These are phyloP conservation scores for Conus ventricosus DNA, from an alignment of 1,140 invertebrate genomes.

Conservation along the genomic window DNA sequence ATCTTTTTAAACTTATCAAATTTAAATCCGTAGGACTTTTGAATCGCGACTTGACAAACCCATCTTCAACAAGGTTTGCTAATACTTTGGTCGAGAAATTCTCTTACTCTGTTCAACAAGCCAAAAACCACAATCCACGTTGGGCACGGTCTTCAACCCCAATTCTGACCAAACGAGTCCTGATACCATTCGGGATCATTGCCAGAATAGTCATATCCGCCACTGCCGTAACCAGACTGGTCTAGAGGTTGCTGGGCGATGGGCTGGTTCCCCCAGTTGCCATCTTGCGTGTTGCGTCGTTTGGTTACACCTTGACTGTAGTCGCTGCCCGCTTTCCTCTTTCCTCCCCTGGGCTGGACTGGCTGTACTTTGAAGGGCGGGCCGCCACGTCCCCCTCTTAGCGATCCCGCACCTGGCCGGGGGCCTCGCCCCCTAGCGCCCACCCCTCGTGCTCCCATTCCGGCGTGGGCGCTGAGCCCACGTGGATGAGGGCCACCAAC, in stretches of 20 bases:
- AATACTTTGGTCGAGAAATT: background rate
- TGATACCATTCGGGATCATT: slow-evolving; percentile 84
- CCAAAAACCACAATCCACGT: background rate
- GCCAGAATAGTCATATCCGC: slow-evolving; percentile 55
- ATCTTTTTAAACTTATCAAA: slow-evolving; percentile 26
- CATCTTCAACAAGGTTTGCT: background rate
- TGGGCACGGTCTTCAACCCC: slow-evolving; percentile 71
- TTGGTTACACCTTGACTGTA: slow-evolving; percentile 96
- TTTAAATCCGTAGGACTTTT: background rate
- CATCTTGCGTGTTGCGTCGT: slow-evolving; percentile 81
- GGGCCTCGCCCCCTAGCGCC: slow-evolving; percentile 67
- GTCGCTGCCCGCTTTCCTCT: slow-evolving; percentile 97
- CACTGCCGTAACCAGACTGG: slow-evolving; percentile 65
- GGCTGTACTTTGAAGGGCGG: slow-evolving; percentile 51
- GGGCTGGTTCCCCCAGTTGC: slow-evolving; percentile 77
- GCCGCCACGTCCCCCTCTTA: slow-evolving; percentile 80
- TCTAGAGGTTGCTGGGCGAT: slow-evolving; percentile 82
- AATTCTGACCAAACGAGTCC: slow-evolving; percentile 82
- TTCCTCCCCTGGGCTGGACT: slow-evolving; percentile 80
- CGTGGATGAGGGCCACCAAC: slow-evolving; percentile 55
- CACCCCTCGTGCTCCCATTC: slow-evolving; percentile 50
- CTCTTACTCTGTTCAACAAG: slow-evolving; percentile 21
- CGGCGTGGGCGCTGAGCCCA: slow-evolving; percentile 45
- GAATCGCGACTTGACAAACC: background rate
- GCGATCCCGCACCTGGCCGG: slow-evolving; percentile 80